These are phyloP conservation scores for Phalacrocorax carbo DNA, from an alignment of 2,113 vertebrate species.

Conservation along the genomic window DNA sequence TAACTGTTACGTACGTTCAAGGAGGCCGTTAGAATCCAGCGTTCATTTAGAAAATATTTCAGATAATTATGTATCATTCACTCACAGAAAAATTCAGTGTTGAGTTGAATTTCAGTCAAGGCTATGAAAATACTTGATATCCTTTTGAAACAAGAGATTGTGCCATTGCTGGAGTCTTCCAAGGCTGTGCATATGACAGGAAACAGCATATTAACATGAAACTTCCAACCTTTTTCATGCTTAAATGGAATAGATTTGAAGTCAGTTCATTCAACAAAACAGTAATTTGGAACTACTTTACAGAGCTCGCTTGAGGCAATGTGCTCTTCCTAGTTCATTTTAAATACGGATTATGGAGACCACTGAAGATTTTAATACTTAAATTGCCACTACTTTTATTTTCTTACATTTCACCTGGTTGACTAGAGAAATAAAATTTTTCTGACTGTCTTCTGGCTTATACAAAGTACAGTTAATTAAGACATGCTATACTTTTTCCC, in stretches of 20 bases:
- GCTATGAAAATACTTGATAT: not conserved
- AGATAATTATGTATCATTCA: not conserved
- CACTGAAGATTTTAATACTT: not conserved
- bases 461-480: conserved; percentile 65
- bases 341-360: not conserved
- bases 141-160: not conserved
- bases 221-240: conserved; percentile 36
- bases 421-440: conserved; percentile 6
- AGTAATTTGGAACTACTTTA: not conserved
- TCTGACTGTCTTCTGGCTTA: conserved; percentile 20
- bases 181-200: not conserved
- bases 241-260: conserved; percentile 1
- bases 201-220: conserved; percentile 1
- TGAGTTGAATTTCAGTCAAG: not conserved
- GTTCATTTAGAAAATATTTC: not conserved
- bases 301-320: not conserved
- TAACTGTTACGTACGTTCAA: not conserved
- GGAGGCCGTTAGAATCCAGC: not conserved
- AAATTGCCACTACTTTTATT: not conserved
- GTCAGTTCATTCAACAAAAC: conserved; percentile 19
- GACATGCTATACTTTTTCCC: conserved; percentile 43
- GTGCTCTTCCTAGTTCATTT: not conserved
- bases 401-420: conserved; percentile 8
- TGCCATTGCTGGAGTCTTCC: not conserved
- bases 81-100: not conserved